Base-by-base conservation (phyloP, 2,113 vertebrate genomes). In the Bubo bubo region DNA sequence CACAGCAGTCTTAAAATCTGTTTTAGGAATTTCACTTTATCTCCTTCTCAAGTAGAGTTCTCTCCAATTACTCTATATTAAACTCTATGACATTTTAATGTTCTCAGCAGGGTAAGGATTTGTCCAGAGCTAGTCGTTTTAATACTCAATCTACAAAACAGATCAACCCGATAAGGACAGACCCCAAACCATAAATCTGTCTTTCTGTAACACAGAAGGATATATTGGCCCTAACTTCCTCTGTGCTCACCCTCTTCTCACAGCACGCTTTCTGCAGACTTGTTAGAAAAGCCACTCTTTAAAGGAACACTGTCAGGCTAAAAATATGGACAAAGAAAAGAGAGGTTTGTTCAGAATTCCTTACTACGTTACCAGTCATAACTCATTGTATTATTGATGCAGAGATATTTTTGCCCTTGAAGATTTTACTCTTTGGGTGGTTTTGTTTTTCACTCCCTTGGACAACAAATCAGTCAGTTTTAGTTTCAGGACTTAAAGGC, bases 21-120 rank as follows among this genome's bases (percentile, higher is more conserved):
- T 74, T 97, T 96, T 88, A 97, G 94, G 92, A 97, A 97, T 97
- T 97, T 88, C 79, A 88, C 90, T 97, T 95, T 91, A 95, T 96
- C 95, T 95, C 89, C 26, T 96, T 90, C 86, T 95, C 55, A 20
- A 86, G 67, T 43, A 87, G 45, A 93, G 58, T 73, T 95, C 62
- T 95, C 79, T 92, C 64, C 93, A 96, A 93, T 95, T 96, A 95
- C 80, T 90, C 86, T 94, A 15, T 93, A 94, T 95, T 94, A 97
- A 96, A 91, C 59, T 92, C 76, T 49, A n/a, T 87, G 90, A 77
- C 59, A 94, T 92, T 93, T 92, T 93, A 95, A 97, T 88, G 81
- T 94, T 95, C 90, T 88, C 91, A 92, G 88, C 13, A 60, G 83
- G 89, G 68, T 37, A 71, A 86, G 89, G 85, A 85, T 83, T 95